Evolutionary conservation across 2,888 invertebrate genomes (phyloP), one percentile per base, ranked within the genome.

Genomic region (Idaea straminata): DNA sequence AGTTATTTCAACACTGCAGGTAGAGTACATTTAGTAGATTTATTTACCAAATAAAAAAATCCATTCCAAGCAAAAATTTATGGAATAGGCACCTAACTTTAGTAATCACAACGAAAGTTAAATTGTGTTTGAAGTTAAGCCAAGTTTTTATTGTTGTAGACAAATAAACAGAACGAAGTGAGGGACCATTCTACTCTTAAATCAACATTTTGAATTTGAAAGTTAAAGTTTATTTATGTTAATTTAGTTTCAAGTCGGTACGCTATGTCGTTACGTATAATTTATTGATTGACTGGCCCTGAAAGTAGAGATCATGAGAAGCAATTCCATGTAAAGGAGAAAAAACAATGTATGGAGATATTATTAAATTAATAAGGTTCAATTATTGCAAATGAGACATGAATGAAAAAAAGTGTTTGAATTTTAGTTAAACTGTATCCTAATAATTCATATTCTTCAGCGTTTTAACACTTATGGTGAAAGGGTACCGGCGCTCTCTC

Each of bases 21-120:
- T 47, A 10, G 25, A 25, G 47, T 36, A 47, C 7, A 13, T 47
- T 10, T 4, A 2, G 10, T 47, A 47, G 47, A 47, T 47, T 47
- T 47, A 47, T 47, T 61, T 16, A 16, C 15, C 16, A 47, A 47
- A 25, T 61, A n/a, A 47, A 47, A 47, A 47, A 47, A 47, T 47
- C 47, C 47, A 47, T 47, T 47, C 10, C 16, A 57, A 64, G 35
- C 63, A 73, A 64, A 68, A 62, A 62, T 70, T 69, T 68, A 73
- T 66, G 63, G 67, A 59, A 59, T 13, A 63, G 62, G 68, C 69
- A 70, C 69, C 65, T 70, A 73, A 73, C 68, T 72, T 69, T 61
- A 67, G 72, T 71, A 72, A 75, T 74, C 71, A 74, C 59, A 74
- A 69, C 64, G 62, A 74, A 76, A 78, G 74, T 77, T 75, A 74